phyloP scores from a whole-genome alignment of 2,888 invertebrate genomes.

The Cerastis leucographa region DNA sequence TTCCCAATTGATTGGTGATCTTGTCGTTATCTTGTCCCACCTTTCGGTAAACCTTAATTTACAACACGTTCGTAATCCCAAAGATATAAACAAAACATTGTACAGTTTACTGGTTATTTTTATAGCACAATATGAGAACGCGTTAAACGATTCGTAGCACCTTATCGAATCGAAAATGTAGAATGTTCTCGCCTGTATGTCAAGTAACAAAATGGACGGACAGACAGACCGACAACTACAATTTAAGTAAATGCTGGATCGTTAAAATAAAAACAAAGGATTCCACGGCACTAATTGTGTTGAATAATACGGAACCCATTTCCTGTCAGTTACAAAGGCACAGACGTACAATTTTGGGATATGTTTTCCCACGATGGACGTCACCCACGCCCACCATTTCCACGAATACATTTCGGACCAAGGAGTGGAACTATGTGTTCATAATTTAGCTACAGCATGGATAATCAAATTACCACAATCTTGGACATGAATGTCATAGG shows the following conservation, averaged over 20 bases:
- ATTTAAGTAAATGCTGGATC: conserved; percentile 69
- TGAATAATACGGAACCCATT: conserved; percentile 73
- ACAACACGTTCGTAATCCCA: conserved; percentile 64
- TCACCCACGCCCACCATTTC: conserved; percentile 85
- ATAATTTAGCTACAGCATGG: conserved; percentile 82
- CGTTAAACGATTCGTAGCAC: conserved; percentile 42
- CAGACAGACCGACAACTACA: conserved; percentile 70
- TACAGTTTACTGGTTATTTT: conserved; percentile 37
- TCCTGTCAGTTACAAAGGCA: conserved; percentile 75
- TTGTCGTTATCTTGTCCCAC: conserved; percentile 74
- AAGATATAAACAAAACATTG: conserved; percentile 64
- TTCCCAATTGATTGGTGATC: conserved; percentile 74
- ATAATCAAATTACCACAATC: conserved; percentile 78
- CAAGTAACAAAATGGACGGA: conserved; percentile 69
- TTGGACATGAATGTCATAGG: conserved; percentile 72
- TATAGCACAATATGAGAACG: conserved; percentile 40
- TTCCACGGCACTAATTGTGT: conserved; percentile 69
- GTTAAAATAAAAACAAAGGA: conserved; percentile 73
- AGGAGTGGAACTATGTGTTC: conserved; percentile 83
- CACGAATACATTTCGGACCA: conserved; percentile 84
- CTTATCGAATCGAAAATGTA: conserved; percentile 51
- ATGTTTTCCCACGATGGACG: conserved; percentile 86
- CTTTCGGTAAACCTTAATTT: conserved; percentile 63
- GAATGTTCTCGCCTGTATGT: conserved; percentile 66
- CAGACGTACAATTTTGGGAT: conserved; percentile 81